A percentile compares a stretch with the other conserved stretches of the same genome.
phyloP scores from a whole-genome alignment of 2,888 invertebrate species.

The Aleiodes alternator region DNA sequence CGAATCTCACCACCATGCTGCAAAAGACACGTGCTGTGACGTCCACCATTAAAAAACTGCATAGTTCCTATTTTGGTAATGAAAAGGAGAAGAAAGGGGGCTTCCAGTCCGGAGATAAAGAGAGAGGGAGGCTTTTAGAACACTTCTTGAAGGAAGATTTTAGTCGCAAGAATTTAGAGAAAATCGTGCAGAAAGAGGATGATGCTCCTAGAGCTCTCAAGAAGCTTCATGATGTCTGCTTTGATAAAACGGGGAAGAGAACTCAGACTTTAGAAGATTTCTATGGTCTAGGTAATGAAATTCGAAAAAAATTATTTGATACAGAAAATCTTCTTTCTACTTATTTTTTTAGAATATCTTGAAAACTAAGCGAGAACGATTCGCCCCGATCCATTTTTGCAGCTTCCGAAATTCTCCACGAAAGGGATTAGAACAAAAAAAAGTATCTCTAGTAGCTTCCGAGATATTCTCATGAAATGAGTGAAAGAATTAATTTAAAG shows the following conservation, averaged over 20 bases:
- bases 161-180: background rate
- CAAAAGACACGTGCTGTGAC: background rate
- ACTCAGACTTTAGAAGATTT: background rate
- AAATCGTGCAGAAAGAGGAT: background rate
- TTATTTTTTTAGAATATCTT: too few relatives aligned
- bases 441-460: too few relatives aligned
- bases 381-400: too few relatives aligned
- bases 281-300: too few relatives aligned
- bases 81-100: too few relatives aligned
- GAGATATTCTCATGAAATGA: too few relatives aligned
- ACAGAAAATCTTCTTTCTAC: too few relatives aligned
- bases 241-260: background rate
- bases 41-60: background rate
- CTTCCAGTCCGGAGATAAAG: background rate
- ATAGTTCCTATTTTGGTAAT: background rate
- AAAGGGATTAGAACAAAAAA: too few relatives aligned
- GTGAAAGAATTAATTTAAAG: too few relatives aligned
- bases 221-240: conserved; percentile 2
- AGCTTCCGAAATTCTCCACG: too few relatives aligned
- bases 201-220: background rate
- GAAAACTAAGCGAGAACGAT: too few relatives aligned
- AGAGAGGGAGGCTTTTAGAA: background rate
- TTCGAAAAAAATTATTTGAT: too few relatives aligned
- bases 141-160: background rate
- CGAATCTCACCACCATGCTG: background rate